These are phyloP conservation scores for Mugil cephalus DNA, from an alignment of 2,113 vertebrate species.

Conservation along the genomic window DNA sequence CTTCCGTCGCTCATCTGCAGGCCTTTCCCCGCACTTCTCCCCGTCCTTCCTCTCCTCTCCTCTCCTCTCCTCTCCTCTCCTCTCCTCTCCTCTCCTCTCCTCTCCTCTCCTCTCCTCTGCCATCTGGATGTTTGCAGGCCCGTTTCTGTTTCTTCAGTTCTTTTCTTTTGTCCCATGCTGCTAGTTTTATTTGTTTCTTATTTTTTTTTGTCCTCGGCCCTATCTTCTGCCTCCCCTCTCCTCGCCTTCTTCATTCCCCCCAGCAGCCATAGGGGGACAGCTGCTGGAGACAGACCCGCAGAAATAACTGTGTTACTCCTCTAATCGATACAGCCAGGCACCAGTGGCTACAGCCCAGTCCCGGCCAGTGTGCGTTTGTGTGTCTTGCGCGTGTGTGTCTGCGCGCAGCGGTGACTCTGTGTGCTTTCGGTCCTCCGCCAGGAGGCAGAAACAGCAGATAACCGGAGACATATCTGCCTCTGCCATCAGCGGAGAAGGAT, in stretches of 20 bases:
- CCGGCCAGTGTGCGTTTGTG: constrained; percentile 44
- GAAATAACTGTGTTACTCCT: constrained; percentile 79
- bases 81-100: too few relatives aligned
- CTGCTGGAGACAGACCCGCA: constrained; percentile 74
- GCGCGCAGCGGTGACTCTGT: constrained; percentile 40
- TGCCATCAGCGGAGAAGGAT: constrained; percentile 50
- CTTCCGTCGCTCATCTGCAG: not conserved
- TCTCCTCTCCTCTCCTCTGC: not conserved
- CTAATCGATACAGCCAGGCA: constrained; percentile 78
- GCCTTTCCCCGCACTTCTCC: too few relatives aligned
- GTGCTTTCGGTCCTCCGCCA: constrained; percentile 33
- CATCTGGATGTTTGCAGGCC: constrained; percentile 8
- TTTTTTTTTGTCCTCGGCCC: too few relatives aligned
- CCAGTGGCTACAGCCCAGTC: constrained; percentile 63
- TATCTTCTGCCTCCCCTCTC: not conserved
- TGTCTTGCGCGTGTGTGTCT: constrained; percentile 23
- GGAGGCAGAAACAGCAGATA: constrained; percentile 68
- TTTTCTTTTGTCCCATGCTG: constrained; percentile 30
- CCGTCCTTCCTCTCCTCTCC: too few relatives aligned
- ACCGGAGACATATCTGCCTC: constrained; percentile 62
- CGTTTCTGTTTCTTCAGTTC: constrained; percentile 34
- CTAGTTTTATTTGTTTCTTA: constrained; percentile 21
- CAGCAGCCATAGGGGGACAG: constrained; percentile 62
- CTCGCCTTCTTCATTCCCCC: constrained; percentile 23
- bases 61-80: too few relatives aligned